phyloP scores from a whole-genome alignment of 2,113 vertebrate species.

The Andinoacara biseriatus region DNA sequence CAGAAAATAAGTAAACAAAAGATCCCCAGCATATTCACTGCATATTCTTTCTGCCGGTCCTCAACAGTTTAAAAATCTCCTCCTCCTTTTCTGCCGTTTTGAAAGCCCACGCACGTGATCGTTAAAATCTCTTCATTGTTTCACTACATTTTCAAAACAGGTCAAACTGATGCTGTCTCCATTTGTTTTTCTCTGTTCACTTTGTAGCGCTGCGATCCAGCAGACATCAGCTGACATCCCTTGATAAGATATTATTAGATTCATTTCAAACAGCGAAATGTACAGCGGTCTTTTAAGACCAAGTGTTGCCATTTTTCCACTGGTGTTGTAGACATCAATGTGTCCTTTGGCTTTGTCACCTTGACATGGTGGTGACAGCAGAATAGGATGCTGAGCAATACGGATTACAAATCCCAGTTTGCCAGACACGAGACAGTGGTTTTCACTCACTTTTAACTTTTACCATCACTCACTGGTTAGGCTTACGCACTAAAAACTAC shows the following conservation, averaged over 20 bases:
- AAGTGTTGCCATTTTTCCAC: too few species aligned
- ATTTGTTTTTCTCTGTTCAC: background rate
- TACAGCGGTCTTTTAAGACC: background rate
- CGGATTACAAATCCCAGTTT: background rate
- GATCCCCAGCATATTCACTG: background rate
- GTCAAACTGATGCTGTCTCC: background rate
- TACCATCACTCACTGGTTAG: too few species aligned
- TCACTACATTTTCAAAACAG: background rate
- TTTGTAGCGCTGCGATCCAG: background rate
- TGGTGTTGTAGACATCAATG: background rate
- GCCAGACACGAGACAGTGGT: background rate
- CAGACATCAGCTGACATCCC: background rate
- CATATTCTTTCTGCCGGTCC: background rate
- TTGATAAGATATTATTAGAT: background rate
- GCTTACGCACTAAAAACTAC: background rate
- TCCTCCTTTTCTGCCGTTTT: background rate
- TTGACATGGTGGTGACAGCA: too few species aligned
- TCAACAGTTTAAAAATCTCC: background rate
- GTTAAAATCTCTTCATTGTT: background rate
- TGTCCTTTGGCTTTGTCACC: background rate
- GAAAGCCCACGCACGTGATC: background rate
- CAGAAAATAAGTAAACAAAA: background rate
- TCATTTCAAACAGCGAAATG: background rate
- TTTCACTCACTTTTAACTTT: background rate
- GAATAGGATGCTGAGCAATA: background rate